Base-by-base conservation (phyloP, 2,888 invertebrate species). In the Vesta saturnalis region DNA sequence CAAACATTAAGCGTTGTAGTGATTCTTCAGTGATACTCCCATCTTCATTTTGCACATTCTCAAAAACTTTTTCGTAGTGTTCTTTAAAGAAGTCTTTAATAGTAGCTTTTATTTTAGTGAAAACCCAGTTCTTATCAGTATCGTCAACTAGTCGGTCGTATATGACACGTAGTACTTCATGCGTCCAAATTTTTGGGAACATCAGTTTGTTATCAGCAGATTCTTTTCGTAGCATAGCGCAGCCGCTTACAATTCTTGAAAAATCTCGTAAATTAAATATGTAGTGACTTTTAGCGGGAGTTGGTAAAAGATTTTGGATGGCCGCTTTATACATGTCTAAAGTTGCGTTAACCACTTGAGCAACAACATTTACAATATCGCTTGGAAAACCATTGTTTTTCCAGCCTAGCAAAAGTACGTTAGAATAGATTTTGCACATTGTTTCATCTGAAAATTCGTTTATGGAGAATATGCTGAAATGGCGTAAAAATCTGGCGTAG, bases 401-500 rank as follows among this genome's bases (percentile, higher is more conserved):
- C 83, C 92, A 88, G 1, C 91, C 92, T 77, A 94, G 88, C 75
- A 94, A 88, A 21, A 95, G 87, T 35, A 96, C 88, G 63, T 91
- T 89, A 0, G 89, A 89, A 82, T 95, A 97, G 75, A 97, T 97
- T 80, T 93, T 92, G 16, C 88, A 87, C 90, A 96, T 92, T 46
- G 94, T 95, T 3, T 95, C 95, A 77, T 94, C 92, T 16, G 92
- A 91, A 83, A 97, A 97, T 60, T 92, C 90, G 80, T 94, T 94
- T 61, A 97, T 94, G 0, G 93, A 91, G 78, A 94, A 92, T 62
- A 96, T 90, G 81, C 92, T 93, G 79, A 93, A 97, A 83, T 97
- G 97, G 18, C 95, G 88, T 23, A 96, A 84, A 84, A 97, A 94
- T 76, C 97, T 86, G 0, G 92, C 89, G 76, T 95, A 96, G 60